Conservation (phyloP, 2,113 vertebrate genomes). For the Carassius auratus region DNA sequence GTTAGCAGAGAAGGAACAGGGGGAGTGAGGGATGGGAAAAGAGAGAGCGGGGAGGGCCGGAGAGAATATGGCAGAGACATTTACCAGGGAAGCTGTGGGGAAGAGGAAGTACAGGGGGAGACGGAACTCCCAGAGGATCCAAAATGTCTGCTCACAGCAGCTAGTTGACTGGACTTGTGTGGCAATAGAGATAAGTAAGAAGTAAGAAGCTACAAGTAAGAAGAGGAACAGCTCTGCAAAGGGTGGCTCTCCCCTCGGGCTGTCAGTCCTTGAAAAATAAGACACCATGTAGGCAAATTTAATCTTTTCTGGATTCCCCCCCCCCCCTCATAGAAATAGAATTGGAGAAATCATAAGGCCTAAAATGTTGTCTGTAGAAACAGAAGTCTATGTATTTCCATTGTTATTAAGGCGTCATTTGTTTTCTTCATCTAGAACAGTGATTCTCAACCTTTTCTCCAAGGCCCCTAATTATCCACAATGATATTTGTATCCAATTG, state of each 20-base stretch:
- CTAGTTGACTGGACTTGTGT: conserved; percentile 16
- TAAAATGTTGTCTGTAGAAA: not conserved
- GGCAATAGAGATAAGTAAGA: conserved; percentile 10
- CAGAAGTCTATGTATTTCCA: not conserved
- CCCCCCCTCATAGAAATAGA: not conserved
- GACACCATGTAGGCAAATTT: not conserved
- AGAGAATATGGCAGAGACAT: not conserved
- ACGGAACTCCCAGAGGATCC: conserved; percentile 39
- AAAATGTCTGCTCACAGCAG: conserved; percentile 8
- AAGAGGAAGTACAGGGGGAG: conserved; percentile 25
- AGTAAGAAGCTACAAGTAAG: not conserved
- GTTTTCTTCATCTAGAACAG: not conserved
- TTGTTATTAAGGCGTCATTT: not conserved
- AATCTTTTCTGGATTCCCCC: not conserved
- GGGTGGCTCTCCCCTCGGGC: not conserved
- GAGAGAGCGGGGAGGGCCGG: not conserved
- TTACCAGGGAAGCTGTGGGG: conserved; percentile 54
- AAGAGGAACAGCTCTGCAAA: not conserved
- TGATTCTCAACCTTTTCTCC: not conserved
- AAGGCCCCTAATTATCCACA: not conserved
- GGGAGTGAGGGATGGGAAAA: not conserved
- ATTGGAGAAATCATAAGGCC: not conserved
- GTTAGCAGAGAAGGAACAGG: conserved; percentile 65
- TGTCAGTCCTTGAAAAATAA: conserved; percentile 15
- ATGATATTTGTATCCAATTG: not conserved